These are phyloP conservation scores for Mycetomoellerius zeteki DNA, from an alignment of 1,140 invertebrate species.

Conservation along the genomic window DNA sequence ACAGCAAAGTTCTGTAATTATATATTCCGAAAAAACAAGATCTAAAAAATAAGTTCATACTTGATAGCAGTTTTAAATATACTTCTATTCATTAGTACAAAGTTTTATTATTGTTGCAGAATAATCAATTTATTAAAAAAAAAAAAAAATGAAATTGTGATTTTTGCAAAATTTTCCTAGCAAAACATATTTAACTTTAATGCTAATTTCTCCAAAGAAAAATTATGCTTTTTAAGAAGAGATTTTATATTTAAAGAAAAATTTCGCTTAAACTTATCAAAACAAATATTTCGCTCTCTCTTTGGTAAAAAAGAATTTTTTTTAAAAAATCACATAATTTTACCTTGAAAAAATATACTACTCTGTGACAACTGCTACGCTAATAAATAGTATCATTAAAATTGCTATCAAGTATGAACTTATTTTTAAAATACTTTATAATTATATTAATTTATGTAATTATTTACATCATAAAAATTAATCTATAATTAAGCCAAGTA, in stretches of 20 bases:
- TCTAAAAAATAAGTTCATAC: too few relatives aligned
- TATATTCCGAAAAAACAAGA: too few relatives aligned
- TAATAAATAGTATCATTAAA: background rate
- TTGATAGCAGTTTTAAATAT: too few relatives aligned
- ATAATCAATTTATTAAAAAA: too few relatives aligned
- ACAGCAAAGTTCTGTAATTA: background rate
- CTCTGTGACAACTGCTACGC: background rate
- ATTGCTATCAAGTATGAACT: background rate
- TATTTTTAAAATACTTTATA: slow-evolving; percentile 11
- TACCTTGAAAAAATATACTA: background rate
- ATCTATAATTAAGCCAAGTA: background rate
- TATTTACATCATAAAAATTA: background rate
- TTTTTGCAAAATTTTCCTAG: too few relatives aligned
- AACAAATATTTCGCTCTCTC: background rate
- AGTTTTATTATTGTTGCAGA: too few relatives aligned
- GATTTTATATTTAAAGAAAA: slow-evolving; percentile 15
- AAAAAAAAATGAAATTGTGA: too few relatives aligned
- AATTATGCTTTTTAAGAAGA: background rate
- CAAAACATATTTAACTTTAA: too few relatives aligned
- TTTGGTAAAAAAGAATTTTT: background rate
- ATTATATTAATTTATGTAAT: background rate
- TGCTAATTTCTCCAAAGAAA: background rate
- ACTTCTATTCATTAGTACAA: too few relatives aligned
- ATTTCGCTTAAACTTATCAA: background rate
- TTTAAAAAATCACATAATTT: background rate